Evolutionary conservation across 2,888 invertebrate genomes (phyloP), one percentile per base, ranked within the genome.

Genomic region (Dyspetes luteomarginatus): DNA sequence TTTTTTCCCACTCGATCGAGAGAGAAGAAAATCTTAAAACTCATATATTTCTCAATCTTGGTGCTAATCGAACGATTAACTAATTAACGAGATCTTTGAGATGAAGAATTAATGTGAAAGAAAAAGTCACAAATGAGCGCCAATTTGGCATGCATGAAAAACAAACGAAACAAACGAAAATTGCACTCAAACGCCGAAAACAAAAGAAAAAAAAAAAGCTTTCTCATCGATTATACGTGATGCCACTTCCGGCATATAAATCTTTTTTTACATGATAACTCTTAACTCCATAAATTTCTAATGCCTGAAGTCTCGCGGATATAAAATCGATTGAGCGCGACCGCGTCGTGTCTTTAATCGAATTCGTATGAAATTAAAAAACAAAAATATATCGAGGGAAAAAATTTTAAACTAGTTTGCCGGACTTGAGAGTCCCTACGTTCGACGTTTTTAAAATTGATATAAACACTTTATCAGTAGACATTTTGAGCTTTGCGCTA

Each of bases 231-330:
- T 78, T 82, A 82, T 79, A 68, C 83, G 83, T 82, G 75, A 84
- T 78, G 74, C 74, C 76, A 69, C 64, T 65, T 68, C 84, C 79
- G 75, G 60, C 82, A 79, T 85, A 87, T 83, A 58, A 67, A 55
- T 36, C 26, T 50, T 65, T 88, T 89, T 89, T 88, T 89, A 88
- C 87, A 84, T 83, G 85, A 87, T 87, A 48, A 87, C 82, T 87
- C 85, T 85, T 83, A 83, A 87, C 86, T 89, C 86, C 86, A 85
- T 87, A 87, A 84, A 88, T 88, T 88, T 89, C 84, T 85, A 84
- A 85, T 82, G 84, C 85, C 56, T 69, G 30, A 48, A 60, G 2
- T 41, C 64, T 7, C 58, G 41, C 17, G 24, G 45, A 45, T 60
- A 22, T n/a, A 24, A 15, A 26, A 5, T 56, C 64, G 64, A 56